A percentile compares a stretch with the other conserved stretches of the same genome.
These are phyloP conservation scores for Mionectes olivaceus DNA, from an alignment of 2,797 vertebrate genomes.

Conservation along the genomic window DNA sequence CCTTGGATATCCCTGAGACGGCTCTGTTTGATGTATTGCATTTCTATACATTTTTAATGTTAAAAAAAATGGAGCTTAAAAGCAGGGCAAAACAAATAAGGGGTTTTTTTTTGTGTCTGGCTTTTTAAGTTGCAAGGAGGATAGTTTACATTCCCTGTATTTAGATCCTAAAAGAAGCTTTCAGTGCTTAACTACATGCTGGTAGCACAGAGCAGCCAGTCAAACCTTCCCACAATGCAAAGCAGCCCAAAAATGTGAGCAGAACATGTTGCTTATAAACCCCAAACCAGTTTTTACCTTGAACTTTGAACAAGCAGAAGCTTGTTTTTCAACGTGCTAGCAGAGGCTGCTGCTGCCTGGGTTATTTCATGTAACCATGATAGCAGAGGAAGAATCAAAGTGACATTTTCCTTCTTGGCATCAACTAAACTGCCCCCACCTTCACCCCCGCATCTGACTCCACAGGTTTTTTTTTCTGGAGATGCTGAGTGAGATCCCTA, in stretches of 20 bases:
- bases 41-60: neutral
- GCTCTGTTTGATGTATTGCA: neutral
- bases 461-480: conserved; percentile 33
- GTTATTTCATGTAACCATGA: conserved; percentile 2
- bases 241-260: neutral
- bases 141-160: neutral
- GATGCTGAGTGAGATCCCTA: conserved; percentile 58
- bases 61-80: neutral
- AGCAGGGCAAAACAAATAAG: neutral
- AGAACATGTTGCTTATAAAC: neutral
- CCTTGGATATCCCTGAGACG: neutral
- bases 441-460: conserved; percentile 17
- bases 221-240: neutral
- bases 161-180: neutral
- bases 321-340: neutral
- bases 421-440: neutral
- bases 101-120: neutral
- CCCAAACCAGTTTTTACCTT: neutral
- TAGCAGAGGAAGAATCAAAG: conserved; percentile 39
- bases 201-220: neutral
- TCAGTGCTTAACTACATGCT: neutral
- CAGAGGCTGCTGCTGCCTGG: neutral
- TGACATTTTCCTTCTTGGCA: conserved; percentile 62
- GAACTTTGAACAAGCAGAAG: neutral
- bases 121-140: neutral